These are phyloP conservation scores for Dexiosoma caninum DNA, from an alignment of 2,888 invertebrate genomes.

Conservation along the genomic window DNA sequence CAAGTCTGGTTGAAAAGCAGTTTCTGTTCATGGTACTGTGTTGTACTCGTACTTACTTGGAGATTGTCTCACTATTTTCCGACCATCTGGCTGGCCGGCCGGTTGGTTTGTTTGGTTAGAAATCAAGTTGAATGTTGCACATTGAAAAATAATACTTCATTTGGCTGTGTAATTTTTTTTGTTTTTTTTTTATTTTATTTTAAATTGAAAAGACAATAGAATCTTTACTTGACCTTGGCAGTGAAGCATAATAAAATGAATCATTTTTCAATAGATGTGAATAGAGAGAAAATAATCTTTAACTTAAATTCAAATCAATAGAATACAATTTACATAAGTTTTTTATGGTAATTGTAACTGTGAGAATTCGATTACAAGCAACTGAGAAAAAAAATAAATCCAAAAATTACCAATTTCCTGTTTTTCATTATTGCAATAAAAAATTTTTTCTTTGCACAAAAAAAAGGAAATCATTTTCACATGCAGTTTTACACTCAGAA, in stretches of 20 bases:
- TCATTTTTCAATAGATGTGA: constrained; percentile 21
- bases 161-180: background rate
- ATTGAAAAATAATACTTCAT: constrained; percentile 39
- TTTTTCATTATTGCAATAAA: constrained; percentile 23
- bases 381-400: constrained; percentile 55
- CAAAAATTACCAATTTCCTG: constrained; percentile 60
- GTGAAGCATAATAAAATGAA: constrained; percentile 58
- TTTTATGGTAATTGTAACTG: constrained; percentile 49
- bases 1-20: background rate
- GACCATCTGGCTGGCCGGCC: background rate
- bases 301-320: constrained; percentile 32
- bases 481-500: constrained; percentile 20
- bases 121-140: constrained; percentile 36
- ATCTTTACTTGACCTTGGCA: constrained; percentile 55
- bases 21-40: constrained; percentile 15
- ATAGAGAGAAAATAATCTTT: constrained; percentile 1
- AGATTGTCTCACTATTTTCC: constrained; percentile 18
- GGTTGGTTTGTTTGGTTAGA: constrained; percentile 37
- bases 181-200: background rate
- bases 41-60: constrained; percentile 14
- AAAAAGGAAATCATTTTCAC: background rate
- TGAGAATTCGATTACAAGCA: constrained; percentile 42
- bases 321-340: constrained; percentile 42
- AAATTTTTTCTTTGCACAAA: background rate
- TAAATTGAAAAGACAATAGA: constrained; percentile 54